A percentile compares a stretch with the other conserved stretches of the same genome.
Evolutionary conservation across 2,797 vertebrate species (phyloP).

Genomic region (Helostoma temminkii): DNA sequence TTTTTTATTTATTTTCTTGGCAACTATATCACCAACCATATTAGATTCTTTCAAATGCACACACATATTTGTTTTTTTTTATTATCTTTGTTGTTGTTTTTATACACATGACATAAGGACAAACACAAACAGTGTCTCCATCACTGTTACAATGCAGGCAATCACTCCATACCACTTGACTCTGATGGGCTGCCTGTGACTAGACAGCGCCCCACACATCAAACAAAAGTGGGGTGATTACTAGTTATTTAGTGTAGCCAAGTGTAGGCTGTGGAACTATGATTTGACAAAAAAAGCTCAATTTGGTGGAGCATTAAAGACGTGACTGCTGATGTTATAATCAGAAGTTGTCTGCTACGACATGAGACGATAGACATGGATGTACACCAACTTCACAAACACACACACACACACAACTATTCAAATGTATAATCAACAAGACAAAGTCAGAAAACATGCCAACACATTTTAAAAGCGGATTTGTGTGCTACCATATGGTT

Average conservation of each 20-base stretch:
- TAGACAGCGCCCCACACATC: slow-evolving; percentile 73
- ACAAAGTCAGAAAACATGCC: slow-evolving; percentile 4
- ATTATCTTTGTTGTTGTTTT: slow-evolving; percentile 52
- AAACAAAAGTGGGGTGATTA: slow-evolving; percentile 80
- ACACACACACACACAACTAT: not conserved
- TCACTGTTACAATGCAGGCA: slow-evolving; percentile 76
- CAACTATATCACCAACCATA: slow-evolving; percentile 41
- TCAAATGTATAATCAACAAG: slow-evolving; percentile 5
- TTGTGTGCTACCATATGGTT: slow-evolving; percentile 22
- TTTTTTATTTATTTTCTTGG: slow-evolving; percentile 27
- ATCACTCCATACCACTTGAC: slow-evolving; percentile 80
- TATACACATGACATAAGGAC: slow-evolving; percentile 60
- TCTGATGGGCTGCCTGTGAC: slow-evolving; percentile 78
- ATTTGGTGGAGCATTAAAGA: slow-evolving; percentile 65
- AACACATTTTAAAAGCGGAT: not conserved
- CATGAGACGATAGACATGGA: slow-evolving; percentile 46
- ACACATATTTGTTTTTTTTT: slow-evolving; percentile 35
- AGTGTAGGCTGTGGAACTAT: slow-evolving; percentile 73
- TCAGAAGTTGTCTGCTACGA: slow-evolving; percentile 67
- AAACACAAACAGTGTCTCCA: slow-evolving; percentile 75
- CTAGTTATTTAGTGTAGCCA: slow-evolving; percentile 72
- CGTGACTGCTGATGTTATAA: slow-evolving; percentile 71
- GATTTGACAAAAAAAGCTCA: slow-evolving; percentile 71
- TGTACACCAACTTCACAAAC: not conserved
- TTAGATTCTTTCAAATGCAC: slow-evolving; percentile 28